A percentile compares a stretch with the other conserved stretches of the same genome.
Conservation (phyloP, 1,140 invertebrate genomes). For the Metaphire vulgaris region DNA sequence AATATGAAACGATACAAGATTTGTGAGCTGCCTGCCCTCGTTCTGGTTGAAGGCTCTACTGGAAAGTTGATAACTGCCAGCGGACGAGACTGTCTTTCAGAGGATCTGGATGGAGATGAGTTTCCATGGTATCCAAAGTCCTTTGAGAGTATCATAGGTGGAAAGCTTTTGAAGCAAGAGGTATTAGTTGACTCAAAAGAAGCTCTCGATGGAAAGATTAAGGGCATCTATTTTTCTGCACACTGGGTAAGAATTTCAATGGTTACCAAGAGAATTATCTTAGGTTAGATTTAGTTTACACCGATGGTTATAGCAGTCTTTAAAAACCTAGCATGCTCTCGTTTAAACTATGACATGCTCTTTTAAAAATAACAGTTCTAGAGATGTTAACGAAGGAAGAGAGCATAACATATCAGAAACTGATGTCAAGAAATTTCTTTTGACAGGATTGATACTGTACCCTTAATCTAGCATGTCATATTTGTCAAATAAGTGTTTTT, state of each 20-base stretch:
- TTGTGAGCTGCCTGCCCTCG: slow-evolving; percentile 54
- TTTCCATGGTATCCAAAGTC: slow-evolving; percentile 65
- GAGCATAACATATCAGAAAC: too few species aligned
- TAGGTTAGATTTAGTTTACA: too few species aligned
- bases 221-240: slow-evolving; percentile 73
- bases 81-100: slow-evolving; percentile 62
- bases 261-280: too few species aligned
- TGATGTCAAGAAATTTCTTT: too few species aligned
- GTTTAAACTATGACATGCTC: too few species aligned
- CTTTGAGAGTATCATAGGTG: slow-evolving; percentile 56
- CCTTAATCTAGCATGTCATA: too few species aligned
- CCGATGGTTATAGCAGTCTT: too few species aligned
- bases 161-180: slow-evolving; percentile 59
- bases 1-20: slow-evolving; percentile 44
- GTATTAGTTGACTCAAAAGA: slow-evolving; percentile 47
- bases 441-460: too few species aligned
- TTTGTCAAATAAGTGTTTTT: too few species aligned
- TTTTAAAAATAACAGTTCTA: too few species aligned
- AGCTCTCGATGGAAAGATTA: slow-evolving; percentile 56
- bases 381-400: too few species aligned
- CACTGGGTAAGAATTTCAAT: slow-evolving; percentile 76
- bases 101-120: slow-evolving; percentile 59
- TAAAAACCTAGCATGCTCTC: too few species aligned
- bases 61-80: slow-evolving; percentile 60
- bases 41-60: slow-evolving; percentile 61